Evolutionary conservation across 1,140 invertebrate species (phyloP), one percentile per base, ranked within the genome.

Genomic region (Liolophura sinensis): DNA sequence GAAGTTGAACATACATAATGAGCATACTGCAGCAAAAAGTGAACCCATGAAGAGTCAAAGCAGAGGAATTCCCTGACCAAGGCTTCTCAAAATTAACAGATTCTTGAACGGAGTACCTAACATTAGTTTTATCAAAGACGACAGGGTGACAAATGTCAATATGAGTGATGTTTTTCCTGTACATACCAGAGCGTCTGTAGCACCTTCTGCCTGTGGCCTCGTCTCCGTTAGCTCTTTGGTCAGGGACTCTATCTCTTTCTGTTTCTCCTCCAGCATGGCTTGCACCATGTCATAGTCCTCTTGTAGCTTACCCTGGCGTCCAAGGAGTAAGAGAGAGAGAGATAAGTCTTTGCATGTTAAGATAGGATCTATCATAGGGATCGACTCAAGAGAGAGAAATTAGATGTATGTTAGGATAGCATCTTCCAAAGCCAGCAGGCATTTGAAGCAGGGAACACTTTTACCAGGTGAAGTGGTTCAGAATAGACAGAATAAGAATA

Each of bases 281-380:
- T 84, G 82, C 24, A 84, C 74, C 20, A 73, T 79, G 64, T 83
- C 78, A 73, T 75, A 84, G 64, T 83, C 83, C 67, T 84, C 77
- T 65, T 83, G 79, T 7, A 83, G 73, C 56, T 80, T 78, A 25
- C 66, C 73, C 83, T 82, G 67, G 24, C 73, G 73, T 27, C 58
- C 40, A n/a, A 24, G 27, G 50, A 65, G 22, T 5, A 12, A 52
- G 22, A 52, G 25, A 22, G 12, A 52, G n/a, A 68, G n/a, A 58
- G 31, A n/a, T 15, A 58, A 1, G 15, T 22, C 1, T n/a, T n/a
- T n/a, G n/a, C n/a, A n/a, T n/a, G n/a, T n/a, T n/a, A n/a, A n/a
- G n/a, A n/a, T n/a, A n/a, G n/a, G n/a, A n/a, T n/a, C n/a, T n/a
- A n/a, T n/a, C n/a, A n/a, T n/a, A n/a, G n/a, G n/a, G n/a, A n/a